Base-by-base conservation (phyloP, 2,797 vertebrate genomes). In the Chloroceryle inda region DNA sequence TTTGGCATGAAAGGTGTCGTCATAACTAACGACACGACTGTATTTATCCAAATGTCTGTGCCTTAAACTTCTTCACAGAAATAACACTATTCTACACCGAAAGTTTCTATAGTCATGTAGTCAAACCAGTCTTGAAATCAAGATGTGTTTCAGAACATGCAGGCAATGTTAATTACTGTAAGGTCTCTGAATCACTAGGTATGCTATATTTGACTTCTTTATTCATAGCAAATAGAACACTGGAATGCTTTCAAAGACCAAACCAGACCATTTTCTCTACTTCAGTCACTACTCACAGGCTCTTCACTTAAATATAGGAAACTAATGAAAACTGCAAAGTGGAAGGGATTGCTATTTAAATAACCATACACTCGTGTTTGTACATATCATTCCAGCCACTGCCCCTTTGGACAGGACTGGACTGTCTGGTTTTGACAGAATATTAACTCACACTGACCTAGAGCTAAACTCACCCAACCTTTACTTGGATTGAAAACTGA, bases 231-330 rank as follows among this genome's bases (percentile, higher is more conserved):
- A 90, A 87, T 45, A 79, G 20, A 81, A 88, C 27, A 73, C 6
- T 87, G 71, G 59, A 93, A 92, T 73, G 77, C n/a, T 94, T 89
- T 90, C 85, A 71, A 89, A 84, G 55, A 66, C 63, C 37, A 82
- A 82, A 94, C 71, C 63, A 71, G 26, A 13, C 76, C n/a, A 22
- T 88, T 95, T 96, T 91, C 50, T 79, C 83, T 95, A 74, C 80
- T 92, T 90, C 66, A 86, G 47, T n/a, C 55, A 69, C 83, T 89
- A 87, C 77, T 92, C 45, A 85, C 27, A 82, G 35, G 53, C 74
- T 76, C 88, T 94, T 92, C 83, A 76, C 71, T 78, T 92, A 86
- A 92, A 92, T 89, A 95, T 52, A 85, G 84, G 77, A 89, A 92
- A 85, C 13, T 88, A 94, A 79, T 23, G 55, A 88, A 89, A 94